These are phyloP conservation scores for Ctenomys sociabilis DNA, from an alignment of 2,113 vertebrate genomes.

Conservation along the genomic window DNA sequence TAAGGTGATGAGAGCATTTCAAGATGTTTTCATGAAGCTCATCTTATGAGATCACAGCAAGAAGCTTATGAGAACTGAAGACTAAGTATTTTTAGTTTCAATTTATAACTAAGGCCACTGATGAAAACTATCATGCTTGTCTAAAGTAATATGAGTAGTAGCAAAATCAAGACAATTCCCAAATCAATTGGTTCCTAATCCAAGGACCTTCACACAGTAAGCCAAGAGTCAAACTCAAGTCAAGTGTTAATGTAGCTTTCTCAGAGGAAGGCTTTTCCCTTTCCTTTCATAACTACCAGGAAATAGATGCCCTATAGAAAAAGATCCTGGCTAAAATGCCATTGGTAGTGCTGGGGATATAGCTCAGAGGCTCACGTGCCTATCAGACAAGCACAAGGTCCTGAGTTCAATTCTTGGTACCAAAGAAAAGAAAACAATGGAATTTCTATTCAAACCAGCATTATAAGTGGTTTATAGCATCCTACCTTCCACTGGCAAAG, in stretches of 20 bases:
- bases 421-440: too few relatives aligned
- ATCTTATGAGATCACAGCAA: not conserved
- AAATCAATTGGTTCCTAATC: not conserved
- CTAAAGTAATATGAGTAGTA: not conserved
- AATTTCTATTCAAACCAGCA: not conserved
- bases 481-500: not conserved
- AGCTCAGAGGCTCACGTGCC: too few relatives aligned
- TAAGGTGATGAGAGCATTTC: not conserved
- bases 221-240: not conserved
- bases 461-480: not conserved
- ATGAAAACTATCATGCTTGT: constrained; percentile 19
- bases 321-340: not conserved
- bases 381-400: too few relatives aligned
- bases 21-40: not conserved
- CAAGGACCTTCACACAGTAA: not conserved
- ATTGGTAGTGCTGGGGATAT: not conserved
- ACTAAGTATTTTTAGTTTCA: not conserved
- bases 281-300: not conserved
- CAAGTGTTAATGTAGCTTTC: not conserved
- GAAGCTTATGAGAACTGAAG: not conserved
- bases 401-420: too few relatives aligned
- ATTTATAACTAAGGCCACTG: not conserved
- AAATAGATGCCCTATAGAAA: not conserved
- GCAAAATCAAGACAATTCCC: not conserved
- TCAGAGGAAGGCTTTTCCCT: not conserved